These are phyloP conservation scores for Oxyruncus cristatus DNA, from an alignment of 2,113 vertebrate species.

Conservation along the genomic window DNA sequence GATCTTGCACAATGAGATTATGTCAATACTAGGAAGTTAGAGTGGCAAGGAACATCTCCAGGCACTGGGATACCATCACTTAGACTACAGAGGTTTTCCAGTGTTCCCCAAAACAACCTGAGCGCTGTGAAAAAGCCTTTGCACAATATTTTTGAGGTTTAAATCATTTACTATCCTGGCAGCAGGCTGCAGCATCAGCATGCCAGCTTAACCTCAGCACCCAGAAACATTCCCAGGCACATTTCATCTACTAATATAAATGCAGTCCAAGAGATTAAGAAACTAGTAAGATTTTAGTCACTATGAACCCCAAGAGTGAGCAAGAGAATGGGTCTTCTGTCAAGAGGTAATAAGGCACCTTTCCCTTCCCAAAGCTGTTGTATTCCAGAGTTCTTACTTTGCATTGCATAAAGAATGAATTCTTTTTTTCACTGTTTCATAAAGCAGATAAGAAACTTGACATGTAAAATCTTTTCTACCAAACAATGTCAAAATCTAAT, in stretches of 20 bases:
- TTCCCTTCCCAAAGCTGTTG: neutral
- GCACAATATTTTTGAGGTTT: neutral
- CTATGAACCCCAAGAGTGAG: accelerated
- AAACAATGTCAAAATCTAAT: neutral
- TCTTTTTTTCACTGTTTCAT: neutral
- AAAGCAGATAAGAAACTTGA: neutral
- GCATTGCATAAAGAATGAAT: neutral
- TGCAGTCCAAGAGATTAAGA: neutral
- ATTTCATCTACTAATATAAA: neutral
- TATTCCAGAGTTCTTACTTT: neutral
- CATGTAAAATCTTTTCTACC: neutral
- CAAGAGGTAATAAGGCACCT: neutral
- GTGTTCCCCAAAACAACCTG: neutral
- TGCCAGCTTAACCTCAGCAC: neutral
- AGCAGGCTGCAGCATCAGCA: neutral
- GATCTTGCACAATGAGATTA: neutral
- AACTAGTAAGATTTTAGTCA: neutral
- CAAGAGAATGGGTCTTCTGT: neutral
- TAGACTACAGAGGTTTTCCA: neutral
- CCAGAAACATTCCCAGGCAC: neutral
- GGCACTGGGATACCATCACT: neutral
- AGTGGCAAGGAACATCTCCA: neutral
- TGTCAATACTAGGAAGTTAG: neutral
- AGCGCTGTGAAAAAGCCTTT: neutral
- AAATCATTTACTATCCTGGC: neutral